These are phyloP conservation scores for Clangula hyemalis DNA, from an alignment of 2,797 vertebrate genomes.

Conservation along the genomic window DNA sequence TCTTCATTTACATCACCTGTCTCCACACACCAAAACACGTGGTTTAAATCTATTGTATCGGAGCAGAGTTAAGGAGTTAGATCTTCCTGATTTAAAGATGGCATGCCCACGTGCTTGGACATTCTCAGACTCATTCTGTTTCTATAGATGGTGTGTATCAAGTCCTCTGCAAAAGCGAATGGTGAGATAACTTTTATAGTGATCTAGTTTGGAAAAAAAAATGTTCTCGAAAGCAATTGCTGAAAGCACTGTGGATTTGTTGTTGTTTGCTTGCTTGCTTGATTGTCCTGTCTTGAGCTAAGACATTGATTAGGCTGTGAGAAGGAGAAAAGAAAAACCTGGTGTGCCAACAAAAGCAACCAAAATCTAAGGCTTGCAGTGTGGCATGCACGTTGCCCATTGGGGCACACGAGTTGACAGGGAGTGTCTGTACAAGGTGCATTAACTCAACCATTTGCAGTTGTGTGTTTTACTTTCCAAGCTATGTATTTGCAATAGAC, in stretches of 20 bases:
- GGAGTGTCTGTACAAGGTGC: not conserved
- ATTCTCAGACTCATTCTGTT: not conserved
- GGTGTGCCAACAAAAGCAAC: not conserved
- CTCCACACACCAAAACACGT: not conserved
- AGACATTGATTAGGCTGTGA: not conserved
- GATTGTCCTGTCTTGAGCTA: not conserved
- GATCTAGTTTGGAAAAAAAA: not conserved
- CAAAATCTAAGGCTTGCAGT: not conserved
- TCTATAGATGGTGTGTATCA: not conserved
- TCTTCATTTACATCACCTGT: not conserved
- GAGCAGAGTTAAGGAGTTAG: not conserved
- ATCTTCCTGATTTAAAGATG: not conserved
- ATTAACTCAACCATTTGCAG: not conserved
- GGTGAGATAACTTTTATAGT: not conserved
- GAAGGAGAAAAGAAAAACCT: not conserved
- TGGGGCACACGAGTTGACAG: not conserved
- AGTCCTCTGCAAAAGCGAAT: not conserved
- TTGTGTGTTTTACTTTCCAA: not conserved
- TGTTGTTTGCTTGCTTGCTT: not conserved
- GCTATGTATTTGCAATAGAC: not conserved
- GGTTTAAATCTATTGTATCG: not conserved
- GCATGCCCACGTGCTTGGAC: not conserved
- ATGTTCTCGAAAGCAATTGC: not conserved
- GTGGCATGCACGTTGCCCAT: rapidly evolving
- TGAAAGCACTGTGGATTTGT: not conserved